phyloP scores from a whole-genome alignment of 2,797 vertebrate genomes.

The Chiroxiphia lanceolata region DNA sequence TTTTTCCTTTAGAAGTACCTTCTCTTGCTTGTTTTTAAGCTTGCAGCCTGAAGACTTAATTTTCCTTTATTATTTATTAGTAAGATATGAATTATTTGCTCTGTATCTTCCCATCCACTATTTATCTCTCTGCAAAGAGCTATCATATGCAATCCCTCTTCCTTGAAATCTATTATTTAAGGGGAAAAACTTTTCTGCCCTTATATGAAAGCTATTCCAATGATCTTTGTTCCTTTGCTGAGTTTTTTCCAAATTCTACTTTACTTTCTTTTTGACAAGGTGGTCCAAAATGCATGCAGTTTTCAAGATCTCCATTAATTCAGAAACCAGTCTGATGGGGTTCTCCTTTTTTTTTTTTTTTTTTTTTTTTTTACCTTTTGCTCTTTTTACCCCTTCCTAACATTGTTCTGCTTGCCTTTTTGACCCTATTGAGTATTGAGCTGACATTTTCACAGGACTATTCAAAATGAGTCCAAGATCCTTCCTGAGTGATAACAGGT shows the following conservation, averaged over 20 bases:
- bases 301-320: background rate
- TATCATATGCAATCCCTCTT: background rate
- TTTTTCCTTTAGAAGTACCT: background rate
- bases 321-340: background rate
- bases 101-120: fast-evolving
- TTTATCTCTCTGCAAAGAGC: background rate
- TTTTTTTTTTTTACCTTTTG: background rate
- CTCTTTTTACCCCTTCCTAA: background rate
- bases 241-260: background rate
- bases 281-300: background rate
- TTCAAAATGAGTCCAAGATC: background rate
- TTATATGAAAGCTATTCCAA: background rate
- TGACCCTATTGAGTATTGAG: background rate
- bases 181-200: background rate
- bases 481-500: background rate
- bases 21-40: background rate
- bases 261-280: background rate
- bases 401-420: background rate
- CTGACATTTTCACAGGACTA: background rate
- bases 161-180: background rate
- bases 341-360: too few species aligned
- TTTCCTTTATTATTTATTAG: background rate
- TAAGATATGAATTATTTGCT: background rate
- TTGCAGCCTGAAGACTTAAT: background rate
- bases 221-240: background rate